Conservation (phyloP, 2,797 vertebrate genomes). For the Staurois parvus region DNA sequence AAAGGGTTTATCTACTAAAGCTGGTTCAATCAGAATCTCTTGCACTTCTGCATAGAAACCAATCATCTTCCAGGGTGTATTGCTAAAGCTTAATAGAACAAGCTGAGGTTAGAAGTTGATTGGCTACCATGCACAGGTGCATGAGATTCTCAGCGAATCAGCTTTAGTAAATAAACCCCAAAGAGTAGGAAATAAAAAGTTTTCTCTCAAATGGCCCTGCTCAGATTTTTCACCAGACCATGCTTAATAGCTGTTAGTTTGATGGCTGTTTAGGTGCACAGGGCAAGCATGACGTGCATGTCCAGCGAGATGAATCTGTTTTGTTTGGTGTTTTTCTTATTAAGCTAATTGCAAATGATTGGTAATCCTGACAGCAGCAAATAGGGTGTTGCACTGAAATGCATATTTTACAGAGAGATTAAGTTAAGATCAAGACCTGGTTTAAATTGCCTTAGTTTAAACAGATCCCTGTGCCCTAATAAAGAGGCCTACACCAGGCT, state of each 20-base stretch:
- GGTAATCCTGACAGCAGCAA: constrained; percentile 42
- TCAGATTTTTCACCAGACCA: background rate
- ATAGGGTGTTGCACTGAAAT: constrained; percentile 41
- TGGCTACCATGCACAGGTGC: no score
- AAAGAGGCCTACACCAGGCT: constrained; percentile 30
- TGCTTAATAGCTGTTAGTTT: constrained; percentile 39
- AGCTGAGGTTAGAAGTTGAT: no score
- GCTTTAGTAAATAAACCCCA: no score
- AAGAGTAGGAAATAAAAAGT: background rate
- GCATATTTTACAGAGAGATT: constrained; percentile 56
- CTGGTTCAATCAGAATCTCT: no score
- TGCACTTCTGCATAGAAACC: no score
- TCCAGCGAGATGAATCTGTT: constrained; percentile 40
- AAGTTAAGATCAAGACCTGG: constrained; percentile 40
- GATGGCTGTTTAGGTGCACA: constrained; percentile 46
- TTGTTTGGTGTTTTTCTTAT: constrained; percentile 60
- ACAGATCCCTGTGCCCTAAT: constrained; percentile 35
- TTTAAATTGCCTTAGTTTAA: constrained; percentile 44
- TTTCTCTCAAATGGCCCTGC: background rate
- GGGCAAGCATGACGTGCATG: constrained; percentile 18
- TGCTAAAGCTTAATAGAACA: no score
- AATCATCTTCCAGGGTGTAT: no score
- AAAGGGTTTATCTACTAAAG: no score
- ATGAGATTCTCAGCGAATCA: no score
- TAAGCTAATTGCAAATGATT: constrained; percentile 53